These are phyloP conservation scores for Anastrepha obliqua DNA, from an alignment of 1,140 invertebrate genomes.

Conservation along the genomic window DNA sequence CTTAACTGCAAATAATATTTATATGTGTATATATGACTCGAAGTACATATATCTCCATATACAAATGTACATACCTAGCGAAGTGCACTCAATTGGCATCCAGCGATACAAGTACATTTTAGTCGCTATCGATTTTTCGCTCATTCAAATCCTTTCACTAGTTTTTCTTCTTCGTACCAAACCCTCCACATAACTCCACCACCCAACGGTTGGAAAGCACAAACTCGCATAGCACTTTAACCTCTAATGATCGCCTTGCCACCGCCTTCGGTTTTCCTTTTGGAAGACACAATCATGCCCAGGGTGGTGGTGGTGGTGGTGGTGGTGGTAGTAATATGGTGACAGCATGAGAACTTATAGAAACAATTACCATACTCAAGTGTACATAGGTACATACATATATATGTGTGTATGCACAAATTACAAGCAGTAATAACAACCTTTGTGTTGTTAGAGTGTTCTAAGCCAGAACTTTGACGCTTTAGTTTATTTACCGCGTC, in stretches of 20 bases:
- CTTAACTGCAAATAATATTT: not conserved
- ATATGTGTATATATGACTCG: not conserved
- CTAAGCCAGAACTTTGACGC: slow-evolving; percentile 39
- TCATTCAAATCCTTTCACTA: slow-evolving; percentile 28
- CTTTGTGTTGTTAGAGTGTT: slow-evolving; percentile 11
- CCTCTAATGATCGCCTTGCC: not conserved
- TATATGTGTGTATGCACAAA: not conserved
- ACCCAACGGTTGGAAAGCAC: not conserved
- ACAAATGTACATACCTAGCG: not conserved
- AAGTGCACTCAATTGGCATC: not conserved
- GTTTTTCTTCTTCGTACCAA: not conserved
- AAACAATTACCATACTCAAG: slow-evolving; percentile 10
- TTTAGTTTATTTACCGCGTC: not conserved
- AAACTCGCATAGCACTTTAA: slow-evolving; percentile 14
- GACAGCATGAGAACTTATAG: not conserved
- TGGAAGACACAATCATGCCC: not conserved
- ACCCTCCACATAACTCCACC: not conserved
- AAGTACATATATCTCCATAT: not conserved
- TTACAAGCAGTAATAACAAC: slow-evolving; percentile 5
- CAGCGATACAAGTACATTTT: not conserved
- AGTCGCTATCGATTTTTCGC: slow-evolving; percentile 14
- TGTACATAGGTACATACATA: not conserved
- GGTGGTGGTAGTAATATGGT: not conserved
- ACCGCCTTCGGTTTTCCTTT: not conserved
- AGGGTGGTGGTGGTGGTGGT: not conserved